Percentiles rank a stretch among this genome's conserved stretches.
These are phyloP conservation scores for Thecocarcelia acutangulata DNA, from an alignment of 2,888 invertebrate species.

Conservation along the genomic window DNA sequence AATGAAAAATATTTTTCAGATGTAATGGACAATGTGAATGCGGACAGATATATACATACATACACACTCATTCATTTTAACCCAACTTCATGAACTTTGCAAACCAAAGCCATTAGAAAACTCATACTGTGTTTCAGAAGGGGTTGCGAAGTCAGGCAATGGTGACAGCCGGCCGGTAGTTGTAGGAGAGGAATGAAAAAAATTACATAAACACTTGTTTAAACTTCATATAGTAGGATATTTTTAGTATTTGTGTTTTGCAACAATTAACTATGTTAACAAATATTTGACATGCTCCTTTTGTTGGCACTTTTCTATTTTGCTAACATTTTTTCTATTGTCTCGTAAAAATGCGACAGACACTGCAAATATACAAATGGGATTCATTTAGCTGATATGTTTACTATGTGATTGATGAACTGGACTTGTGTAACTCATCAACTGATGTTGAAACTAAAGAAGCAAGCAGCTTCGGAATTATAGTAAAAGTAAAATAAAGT, in stretches of 20 bases:
- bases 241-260: constrained; percentile 28
- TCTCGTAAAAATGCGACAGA: constrained; percentile 49
- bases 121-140: too few species aligned
- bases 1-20: constrained; percentile 35
- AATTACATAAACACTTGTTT: background rate
- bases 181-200: background rate
- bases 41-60: background rate
- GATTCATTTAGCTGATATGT: constrained; percentile 30
- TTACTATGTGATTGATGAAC: constrained; percentile 39
- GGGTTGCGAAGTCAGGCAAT: background rate
- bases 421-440: too few species aligned
- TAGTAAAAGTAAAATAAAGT: too few species aligned
- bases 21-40: constrained; percentile 20
- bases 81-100: too few species aligned
- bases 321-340: constrained; percentile 38
- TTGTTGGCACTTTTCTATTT: constrained; percentile 3
- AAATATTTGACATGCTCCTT: constrained; percentile 29
- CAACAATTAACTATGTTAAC: constrained; percentile 62
- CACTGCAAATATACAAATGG: constrained; percentile 56
- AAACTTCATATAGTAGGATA: background rate
- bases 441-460: too few species aligned
- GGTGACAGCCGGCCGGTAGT: background rate
- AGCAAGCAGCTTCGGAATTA: too few species aligned
- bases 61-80: too few species aligned
- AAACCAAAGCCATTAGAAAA: too few species aligned